Base-by-base conservation (phyloP, 2,113 vertebrate species). In the Ctenomys sociabilis region DNA sequence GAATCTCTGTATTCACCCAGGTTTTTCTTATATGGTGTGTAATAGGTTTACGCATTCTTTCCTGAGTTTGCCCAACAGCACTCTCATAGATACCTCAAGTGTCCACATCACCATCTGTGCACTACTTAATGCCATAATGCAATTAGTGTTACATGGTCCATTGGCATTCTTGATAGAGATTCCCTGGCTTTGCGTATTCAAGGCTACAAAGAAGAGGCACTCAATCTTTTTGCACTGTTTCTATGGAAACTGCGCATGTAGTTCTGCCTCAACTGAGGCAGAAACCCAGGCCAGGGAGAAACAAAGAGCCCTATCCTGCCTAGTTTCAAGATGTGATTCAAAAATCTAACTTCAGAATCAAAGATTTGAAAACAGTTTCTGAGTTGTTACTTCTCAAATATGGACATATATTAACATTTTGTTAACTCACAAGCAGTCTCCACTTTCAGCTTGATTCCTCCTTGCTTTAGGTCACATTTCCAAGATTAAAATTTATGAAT, bases 351-450 rank as follows among this genome's bases (percentile, higher is more conserved):
- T 87, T 78, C 75, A 89, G 54, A 73, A 89, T 40, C 63, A 72
- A 88, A 96, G 49, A 91, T 66, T 45, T 59, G 32, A 80, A 88
- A 95, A 26, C 37, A 95, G 78, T 7, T 28, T 93, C 78, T 78
- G 63, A 5, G 86, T 85, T 70, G 35, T 40, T 49, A 40, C 10
- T 54, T 91, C 78, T 88, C 91, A 91, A 88, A 85, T 30, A 91
- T 78, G 49, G 82, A 93, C 68, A 91, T 91, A 81, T n/a, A 93
- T 84, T 63, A 93, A 93, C 77, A 88, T 95, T 91, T 91, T 78
- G 49, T 78, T 93, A 91, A 91, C 54, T 72, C 63, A 59, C 87
- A 84, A 95, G 37, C 63, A 80, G 30, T 40, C 35, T 16, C 70
- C 49, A 45, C 77, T 87, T 43, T 75, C 40, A 54, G 66, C 75